Base-by-base conservation (phyloP, 2,888 invertebrate genomes). In the Liodrosophila aerea region DNA sequence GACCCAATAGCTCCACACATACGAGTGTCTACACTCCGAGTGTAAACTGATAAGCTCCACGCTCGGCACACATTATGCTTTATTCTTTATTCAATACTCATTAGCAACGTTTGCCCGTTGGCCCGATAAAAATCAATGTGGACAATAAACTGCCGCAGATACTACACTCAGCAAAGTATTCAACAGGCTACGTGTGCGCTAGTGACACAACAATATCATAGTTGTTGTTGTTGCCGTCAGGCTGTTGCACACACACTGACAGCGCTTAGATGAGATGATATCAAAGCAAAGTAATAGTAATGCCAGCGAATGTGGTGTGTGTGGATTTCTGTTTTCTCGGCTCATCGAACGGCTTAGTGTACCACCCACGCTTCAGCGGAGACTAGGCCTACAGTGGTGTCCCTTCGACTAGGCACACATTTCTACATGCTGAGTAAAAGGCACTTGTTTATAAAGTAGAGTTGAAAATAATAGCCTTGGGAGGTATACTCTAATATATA, bases 81-180 rank as follows among this genome's bases (percentile, higher is more conserved):
- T 13, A 3, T 9, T 15, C 4, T n/a, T 27, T 69, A 22, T 27
- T 1, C 37, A 22, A 56, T 57, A 36, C 68, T 44, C 58, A 68
- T 61, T 53, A 37, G 7, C 22, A 41, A 52, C 34, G 30, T 39
- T 37, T 31, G 16, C 43, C 36, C 45, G 30, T n/a, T 43, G 22
- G 37, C 43, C 57, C 59, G 56, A 73, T 77, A 61, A 84, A 84
- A 77, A 62, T 44, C 59, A 81, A 77, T 77, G 76, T 43, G 30
- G 1, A 53, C 31, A 57, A 63, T 65, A 69, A 69, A 66, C 53
- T 56, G 29, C 47, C 7, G n/a, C 27, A 3, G 15, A 34, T 11
- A 15, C 29, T 15, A n/a, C 33, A n/a, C 39, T 29, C 16, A 13
- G 2, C 12, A 18, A 47, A 49, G 64, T 54, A 58, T 46, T 73